Evolutionary conservation across 2,797 vertebrate species (phyloP).

Genomic region (Falco berigora): DNA sequence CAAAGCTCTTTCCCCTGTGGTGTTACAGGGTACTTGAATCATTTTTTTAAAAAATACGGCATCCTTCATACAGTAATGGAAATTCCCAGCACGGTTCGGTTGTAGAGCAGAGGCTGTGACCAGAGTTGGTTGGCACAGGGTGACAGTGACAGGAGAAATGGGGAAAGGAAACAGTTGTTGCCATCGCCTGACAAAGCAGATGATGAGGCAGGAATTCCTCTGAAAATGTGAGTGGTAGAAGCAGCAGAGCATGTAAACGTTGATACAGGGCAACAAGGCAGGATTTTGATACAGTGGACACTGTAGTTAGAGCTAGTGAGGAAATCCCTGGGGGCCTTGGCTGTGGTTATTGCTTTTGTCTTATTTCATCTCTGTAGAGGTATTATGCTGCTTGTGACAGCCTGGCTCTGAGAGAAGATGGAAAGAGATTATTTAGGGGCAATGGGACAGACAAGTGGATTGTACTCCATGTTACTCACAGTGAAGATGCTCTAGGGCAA

Average conservation of each 20-base stretch:
- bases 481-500: conserved; percentile 35
- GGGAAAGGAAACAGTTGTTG: neutral
- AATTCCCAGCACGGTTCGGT: neutral
- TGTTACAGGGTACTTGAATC: neutral
- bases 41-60: neutral
- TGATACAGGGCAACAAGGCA: conserved; percentile 23
- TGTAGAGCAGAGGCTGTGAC: neutral
- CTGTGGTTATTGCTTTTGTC: conserved; percentile 57
- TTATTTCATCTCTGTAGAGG: conserved; percentile 32
- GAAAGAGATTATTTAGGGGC: conserved; percentile 43
- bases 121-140: neutral
- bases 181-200: neutral
- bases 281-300: conserved; percentile 28
- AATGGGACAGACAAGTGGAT: neutral
- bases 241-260: conserved; percentile 30
- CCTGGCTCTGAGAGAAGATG: conserved; percentile 3
- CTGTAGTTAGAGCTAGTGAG: neutral
- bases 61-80: neutral
- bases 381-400: conserved; percentile 32
- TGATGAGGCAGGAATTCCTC: neutral
- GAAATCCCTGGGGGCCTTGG: neutral
- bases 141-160: neutral
- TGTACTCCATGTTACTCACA: conserved; percentile 14
- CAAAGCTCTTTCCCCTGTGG: neutral
- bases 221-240: neutral